Percentiles rank a stretch among this genome's conserved stretches.
phyloP scores from a whole-genome alignment of 1,140 invertebrate species.

The Drosophila chauvacae region DNA sequence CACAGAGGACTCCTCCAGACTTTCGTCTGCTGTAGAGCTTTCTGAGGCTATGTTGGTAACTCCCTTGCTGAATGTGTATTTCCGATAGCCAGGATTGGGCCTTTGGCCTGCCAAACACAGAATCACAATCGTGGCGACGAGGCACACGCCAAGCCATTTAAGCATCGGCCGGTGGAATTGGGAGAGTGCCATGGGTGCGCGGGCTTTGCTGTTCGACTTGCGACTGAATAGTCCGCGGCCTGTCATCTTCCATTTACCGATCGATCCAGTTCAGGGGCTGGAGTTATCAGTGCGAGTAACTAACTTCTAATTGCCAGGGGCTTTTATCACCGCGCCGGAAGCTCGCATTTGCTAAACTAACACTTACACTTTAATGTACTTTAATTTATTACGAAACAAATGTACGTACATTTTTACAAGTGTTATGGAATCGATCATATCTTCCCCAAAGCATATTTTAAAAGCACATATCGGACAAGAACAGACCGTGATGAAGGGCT shows the following conservation, averaged over 20 bases:
- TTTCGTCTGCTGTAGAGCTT: not conserved
- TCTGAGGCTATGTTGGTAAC: not conserved
- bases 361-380: slow-evolving; percentile 7
- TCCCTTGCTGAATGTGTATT: not conserved
- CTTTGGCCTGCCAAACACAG: not conserved
- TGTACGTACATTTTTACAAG: not conserved
- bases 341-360: too few relatives aligned
- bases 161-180: slow-evolving; percentile 6
- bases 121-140: slow-evolving; percentile 10
- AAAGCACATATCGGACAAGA: not conserved
- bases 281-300: not conserved
- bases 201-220: not conserved
- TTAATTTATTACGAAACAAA: not conserved
- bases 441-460: not conserved
- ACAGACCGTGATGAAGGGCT: not conserved
- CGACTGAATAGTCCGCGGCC: not conserved
- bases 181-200: slow-evolving; percentile 6
- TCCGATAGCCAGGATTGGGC: not conserved
- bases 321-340: slow-evolving; percentile 5
- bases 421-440: not conserved
- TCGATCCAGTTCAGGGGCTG: not conserved
- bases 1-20: too few relatives aligned
- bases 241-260: not conserved
- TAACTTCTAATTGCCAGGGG: not conserved
- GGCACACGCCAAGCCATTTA: slow-evolving; percentile 14